A percentile compares a stretch with the other conserved stretches of the same genome.
Evolutionary conservation across 2,888 invertebrate species (phyloP).

Genomic region (Tolmerus cingulatus): DNA sequence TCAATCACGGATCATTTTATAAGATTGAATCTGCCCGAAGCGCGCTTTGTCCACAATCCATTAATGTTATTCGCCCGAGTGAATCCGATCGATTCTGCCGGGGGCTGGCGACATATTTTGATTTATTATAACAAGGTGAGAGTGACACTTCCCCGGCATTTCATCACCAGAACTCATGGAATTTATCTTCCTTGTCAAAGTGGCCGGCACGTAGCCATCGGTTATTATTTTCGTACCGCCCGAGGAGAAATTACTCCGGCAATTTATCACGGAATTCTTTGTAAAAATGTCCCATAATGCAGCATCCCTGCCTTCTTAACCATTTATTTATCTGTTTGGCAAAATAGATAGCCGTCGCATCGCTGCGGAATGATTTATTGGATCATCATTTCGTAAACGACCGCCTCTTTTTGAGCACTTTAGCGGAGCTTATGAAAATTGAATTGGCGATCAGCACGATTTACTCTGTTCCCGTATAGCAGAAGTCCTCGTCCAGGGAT

Average conservation of each 20-base stretch:
- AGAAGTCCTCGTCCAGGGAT: not conserved
- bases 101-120: conserved; percentile 6
- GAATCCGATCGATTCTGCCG: not conserved
- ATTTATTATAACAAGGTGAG: conserved; percentile 24
- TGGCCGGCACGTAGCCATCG: not conserved
- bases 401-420: not conserved
- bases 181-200: conserved; percentile 2
- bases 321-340: not conserved
- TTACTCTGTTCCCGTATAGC: not conserved
- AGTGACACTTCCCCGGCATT: not conserved
- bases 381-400: not conserved
- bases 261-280: not conserved
- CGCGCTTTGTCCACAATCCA: not conserved
- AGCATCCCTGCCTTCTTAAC: not conserved
- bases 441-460: not conserved
- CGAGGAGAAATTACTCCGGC: not conserved
- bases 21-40: not conserved
- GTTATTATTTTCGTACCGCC: not conserved
- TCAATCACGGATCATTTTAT: conserved; percentile 18
- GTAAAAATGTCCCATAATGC: not conserved
- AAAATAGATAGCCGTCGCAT: not conserved
- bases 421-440: not conserved
- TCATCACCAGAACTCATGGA: not conserved
- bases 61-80: not conserved
- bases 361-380: not conserved